A percentile compares a stretch with the other conserved stretches of the same genome.
These are phyloP conservation scores for Paraplagusia blochii DNA, from an alignment of 2,113 vertebrate genomes.

Conservation along the genomic window DNA sequence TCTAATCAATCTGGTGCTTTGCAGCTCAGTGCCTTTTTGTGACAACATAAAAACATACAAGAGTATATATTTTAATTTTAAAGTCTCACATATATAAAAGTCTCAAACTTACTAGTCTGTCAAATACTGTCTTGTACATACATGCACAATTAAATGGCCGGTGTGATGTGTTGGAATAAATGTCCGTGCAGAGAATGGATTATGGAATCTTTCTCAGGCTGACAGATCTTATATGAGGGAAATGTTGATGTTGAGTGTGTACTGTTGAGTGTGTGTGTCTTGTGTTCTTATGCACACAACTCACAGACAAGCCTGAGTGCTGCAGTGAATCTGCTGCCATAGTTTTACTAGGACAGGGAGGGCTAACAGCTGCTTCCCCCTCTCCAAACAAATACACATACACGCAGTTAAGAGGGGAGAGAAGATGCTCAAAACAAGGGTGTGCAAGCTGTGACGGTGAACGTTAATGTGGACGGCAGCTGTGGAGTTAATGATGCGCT, in stretches of 20 bases:
- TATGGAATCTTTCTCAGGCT: constrained; percentile 64
- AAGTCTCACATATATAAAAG: too few relatives aligned
- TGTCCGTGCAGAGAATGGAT: constrained; percentile 44
- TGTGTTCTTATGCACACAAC: constrained; percentile 11
- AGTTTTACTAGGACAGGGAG: constrained; percentile 47
- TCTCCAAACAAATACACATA: constrained; percentile 12
- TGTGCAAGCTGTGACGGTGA: constrained; percentile 68
- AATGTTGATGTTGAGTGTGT: constrained; percentile 10
- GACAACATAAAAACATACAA: too few relatives aligned
- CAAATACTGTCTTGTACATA: too few relatives aligned
- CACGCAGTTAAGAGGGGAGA: constrained; percentile 9
- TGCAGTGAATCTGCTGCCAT: constrained; percentile 51
- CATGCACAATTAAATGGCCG: constrained; percentile 14
- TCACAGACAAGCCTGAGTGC: constrained; percentile 50
- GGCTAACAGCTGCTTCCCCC: constrained; percentile 48
- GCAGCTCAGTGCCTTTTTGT: too few relatives aligned
- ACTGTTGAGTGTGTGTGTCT: constrained; percentile 1
- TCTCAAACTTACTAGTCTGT: too few relatives aligned
- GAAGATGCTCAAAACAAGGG: constrained; percentile 54
- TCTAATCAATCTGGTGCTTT: too few relatives aligned
- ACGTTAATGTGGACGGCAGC: constrained; percentile 71
- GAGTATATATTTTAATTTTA: too few relatives aligned
- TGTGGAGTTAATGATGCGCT: constrained; percentile 75
- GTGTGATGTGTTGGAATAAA: constrained; percentile 54
- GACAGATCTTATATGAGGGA: constrained; percentile 53